A percentile compares a stretch with the other conserved stretches of the same genome.
Evolutionary conservation across 2,888 invertebrate species (phyloP).

Genomic region (Gibbula magus): DNA sequence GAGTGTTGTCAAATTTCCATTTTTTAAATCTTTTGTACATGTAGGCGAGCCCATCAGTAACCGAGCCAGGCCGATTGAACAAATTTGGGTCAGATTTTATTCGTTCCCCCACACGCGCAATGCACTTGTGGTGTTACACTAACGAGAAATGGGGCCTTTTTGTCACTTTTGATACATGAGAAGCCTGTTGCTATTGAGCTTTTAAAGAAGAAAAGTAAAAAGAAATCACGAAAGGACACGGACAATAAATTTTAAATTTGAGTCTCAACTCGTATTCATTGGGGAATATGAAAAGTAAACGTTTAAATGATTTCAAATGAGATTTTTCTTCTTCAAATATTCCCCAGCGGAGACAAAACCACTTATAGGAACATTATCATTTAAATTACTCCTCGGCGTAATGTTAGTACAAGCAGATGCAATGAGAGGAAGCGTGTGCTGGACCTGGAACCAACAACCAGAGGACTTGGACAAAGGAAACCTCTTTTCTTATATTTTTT

Average conservation of each 20-base stretch:
- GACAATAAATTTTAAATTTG: conserved; percentile 4
- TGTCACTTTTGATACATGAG: conserved; percentile 1
- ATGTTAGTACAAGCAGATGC: neutral
- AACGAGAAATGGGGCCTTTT: neutral
- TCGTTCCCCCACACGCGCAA: neutral
- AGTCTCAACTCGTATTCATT: neutral
- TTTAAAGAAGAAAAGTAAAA: neutral
- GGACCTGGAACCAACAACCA: no score
- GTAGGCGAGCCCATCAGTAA: neutral
- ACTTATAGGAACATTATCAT: neutral
- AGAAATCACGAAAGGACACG: neutral
- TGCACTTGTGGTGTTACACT: neutral
- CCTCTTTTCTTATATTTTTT: no score
- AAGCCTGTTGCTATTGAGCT: neutral
- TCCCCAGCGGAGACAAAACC: neutral
- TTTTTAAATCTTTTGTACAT: neutral
- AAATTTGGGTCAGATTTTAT: neutral
- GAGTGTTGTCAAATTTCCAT: conserved; percentile 10
- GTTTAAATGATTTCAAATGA: conserved; percentile 5
- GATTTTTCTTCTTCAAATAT: neutral
- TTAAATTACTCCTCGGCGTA: neutral
- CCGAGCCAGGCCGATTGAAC: neutral
- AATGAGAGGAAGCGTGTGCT: neutral
- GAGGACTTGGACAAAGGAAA: no score
- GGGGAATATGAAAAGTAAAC: conserved; percentile 3